Evolutionary conservation across 2,888 invertebrate species (phyloP).

Genomic region (Drosophila formosana): DNA sequence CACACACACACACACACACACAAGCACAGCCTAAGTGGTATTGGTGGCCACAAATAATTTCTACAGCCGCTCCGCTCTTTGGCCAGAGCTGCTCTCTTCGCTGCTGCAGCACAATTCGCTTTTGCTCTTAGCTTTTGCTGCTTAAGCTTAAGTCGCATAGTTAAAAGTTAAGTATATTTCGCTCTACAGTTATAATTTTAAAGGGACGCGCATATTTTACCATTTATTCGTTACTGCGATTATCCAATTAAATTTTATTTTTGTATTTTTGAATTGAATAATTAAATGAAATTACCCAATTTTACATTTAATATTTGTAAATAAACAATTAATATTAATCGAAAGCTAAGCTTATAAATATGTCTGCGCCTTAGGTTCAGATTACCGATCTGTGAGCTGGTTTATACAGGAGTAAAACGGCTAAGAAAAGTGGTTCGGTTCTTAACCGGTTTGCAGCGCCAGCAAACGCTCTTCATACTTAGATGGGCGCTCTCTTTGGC

Average conservation of each 20-base stretch:
- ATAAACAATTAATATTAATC: not conserved
- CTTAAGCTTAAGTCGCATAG: not conserved
- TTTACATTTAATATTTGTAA: not conserved
- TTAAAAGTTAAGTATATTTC: not conserved
- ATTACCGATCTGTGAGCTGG: not conserved
- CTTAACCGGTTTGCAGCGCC: conserved; percentile 25
- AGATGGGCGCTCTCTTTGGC: conserved; percentile 9
- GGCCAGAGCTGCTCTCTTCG: conserved; percentile 14
- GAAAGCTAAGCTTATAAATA: not conserved
- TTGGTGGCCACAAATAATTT: conserved; percentile 48
- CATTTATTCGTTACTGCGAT: not conserved
- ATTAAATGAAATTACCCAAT: not conserved
- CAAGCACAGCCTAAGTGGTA: conserved; percentile 65
- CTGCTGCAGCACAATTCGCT: conserved; percentile 3
- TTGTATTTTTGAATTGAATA: not conserved
- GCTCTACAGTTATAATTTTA: not conserved
- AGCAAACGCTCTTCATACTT: conserved; percentile 21
- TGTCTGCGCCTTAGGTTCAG: not conserved
- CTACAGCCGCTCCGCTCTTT: conserved; percentile 42
- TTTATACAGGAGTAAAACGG: not conserved
- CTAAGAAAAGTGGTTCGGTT: conserved; percentile 15
- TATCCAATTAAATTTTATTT: not conserved
- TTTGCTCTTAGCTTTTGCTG: conserved; percentile 33
- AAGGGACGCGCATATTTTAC: not conserved
- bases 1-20: conserved; percentile 28